Conservation (phyloP, 2,888 invertebrate species). For the Hecatera dysodea region DNA sequence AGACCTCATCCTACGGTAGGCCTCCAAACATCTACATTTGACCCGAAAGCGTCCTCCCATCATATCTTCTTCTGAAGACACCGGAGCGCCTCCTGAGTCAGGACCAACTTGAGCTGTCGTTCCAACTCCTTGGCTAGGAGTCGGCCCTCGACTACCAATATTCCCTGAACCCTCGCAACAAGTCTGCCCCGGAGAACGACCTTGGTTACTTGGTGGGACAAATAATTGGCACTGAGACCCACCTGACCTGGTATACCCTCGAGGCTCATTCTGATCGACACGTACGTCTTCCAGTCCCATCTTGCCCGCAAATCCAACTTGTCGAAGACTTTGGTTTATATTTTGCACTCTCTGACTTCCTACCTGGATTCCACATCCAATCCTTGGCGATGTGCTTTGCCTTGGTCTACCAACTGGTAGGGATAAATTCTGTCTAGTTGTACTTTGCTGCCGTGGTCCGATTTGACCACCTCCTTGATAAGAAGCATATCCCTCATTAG, state of each 20-base stretch:
- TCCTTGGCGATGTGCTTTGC: slow-evolving; percentile 7
- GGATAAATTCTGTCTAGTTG: slow-evolving; percentile 3
- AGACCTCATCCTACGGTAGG: slow-evolving; percentile 19
- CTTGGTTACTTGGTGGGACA: not conserved
- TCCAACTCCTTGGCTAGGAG: slow-evolving; percentile 4
- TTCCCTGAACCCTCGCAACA: not conserved
- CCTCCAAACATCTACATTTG: slow-evolving; percentile 49
- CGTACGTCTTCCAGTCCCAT: not conserved
- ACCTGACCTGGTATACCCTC: not conserved
- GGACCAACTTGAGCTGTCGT: slow-evolving; percentile 9
- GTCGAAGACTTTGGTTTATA: slow-evolving; percentile 31
- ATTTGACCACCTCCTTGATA: slow-evolving; percentile 5
- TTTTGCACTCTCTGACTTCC: slow-evolving; percentile 17
- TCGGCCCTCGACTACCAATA: not conserved
- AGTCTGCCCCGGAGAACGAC: slow-evolving; percentile 4
- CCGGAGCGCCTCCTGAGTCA: not conserved
- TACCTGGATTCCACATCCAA: not conserved
- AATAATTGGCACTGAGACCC: not conserved
- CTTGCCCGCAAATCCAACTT: not conserved
- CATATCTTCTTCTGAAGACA: slow-evolving; percentile 30
- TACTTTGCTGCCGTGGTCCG: not conserved
- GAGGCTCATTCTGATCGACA: too few relatives aligned
- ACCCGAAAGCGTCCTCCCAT: not conserved
- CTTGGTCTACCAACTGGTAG: not conserved
- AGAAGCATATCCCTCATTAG: not conserved